Conservation (phyloP, 2,888 invertebrate genomes). For the Thysanoteuthis rhombus region DNA sequence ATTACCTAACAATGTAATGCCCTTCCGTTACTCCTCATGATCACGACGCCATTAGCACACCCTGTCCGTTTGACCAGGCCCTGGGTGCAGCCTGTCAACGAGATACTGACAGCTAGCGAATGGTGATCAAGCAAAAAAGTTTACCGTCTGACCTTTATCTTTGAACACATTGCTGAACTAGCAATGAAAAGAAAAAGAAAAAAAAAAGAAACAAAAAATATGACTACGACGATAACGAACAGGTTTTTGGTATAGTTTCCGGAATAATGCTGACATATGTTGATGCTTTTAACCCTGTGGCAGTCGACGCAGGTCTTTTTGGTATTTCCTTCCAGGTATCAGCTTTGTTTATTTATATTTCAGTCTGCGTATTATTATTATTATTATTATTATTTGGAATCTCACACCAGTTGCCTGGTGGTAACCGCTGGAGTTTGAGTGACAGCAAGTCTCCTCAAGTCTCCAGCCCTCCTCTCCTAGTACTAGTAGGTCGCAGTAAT, state of each 20-base stretch:
- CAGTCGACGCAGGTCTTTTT: neutral
- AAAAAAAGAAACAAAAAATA: no score
- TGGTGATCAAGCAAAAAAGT: neutral
- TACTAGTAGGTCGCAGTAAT: no score
- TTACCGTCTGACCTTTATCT: neutral
- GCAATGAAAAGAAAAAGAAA: neutral
- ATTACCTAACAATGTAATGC: neutral
- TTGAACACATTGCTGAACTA: neutral
- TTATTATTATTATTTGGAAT: no score
- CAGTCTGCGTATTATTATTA: neutral
- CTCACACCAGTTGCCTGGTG: no score
- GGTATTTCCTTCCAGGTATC: neutral
- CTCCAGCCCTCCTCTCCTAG: no score
- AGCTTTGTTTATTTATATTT: neutral
- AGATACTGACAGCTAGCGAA: neutral
- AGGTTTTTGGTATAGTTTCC: neutral
- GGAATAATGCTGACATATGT: neutral
- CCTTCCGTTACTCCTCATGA: neutral
- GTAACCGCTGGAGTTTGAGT: no score
- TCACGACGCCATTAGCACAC: neutral
- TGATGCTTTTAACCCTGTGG: neutral
- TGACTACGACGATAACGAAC: neutral
- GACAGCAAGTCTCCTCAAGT: no score
- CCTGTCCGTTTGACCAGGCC: neutral
- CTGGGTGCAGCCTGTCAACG: neutral